Conservation (phyloP, 2,113 vertebrate species). For the Cardinalis cardinalis region DNA sequence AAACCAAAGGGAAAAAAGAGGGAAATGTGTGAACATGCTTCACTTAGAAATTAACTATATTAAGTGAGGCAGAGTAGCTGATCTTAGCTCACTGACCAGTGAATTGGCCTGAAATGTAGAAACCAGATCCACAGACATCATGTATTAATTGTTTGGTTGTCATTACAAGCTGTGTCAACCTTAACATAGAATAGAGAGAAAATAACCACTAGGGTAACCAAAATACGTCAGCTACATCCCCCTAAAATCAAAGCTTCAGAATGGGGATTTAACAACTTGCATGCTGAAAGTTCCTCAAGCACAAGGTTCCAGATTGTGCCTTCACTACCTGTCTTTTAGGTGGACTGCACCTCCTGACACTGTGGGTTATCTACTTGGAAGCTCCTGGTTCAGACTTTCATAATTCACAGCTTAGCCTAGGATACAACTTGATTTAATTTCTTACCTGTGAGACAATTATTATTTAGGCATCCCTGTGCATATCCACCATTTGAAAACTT, state of each 20-base stretch:
- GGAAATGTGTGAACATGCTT: neutral
- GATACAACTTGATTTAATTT: neutral
- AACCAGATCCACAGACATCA: neutral
- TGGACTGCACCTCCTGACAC: neutral
- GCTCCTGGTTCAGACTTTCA: neutral
- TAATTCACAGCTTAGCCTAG: neutral
- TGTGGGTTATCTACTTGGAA: neutral
- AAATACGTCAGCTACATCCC: neutral
- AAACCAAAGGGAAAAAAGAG: accelerated
- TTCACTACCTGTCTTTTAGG: neutral
- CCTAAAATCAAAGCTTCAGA: neutral
- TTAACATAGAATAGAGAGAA: neutral
- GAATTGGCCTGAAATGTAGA: neutral
- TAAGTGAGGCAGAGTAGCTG: neutral
- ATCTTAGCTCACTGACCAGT: neutral
- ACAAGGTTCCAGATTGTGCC: neutral
- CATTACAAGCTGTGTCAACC: neutral
- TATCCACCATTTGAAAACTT: neutral
- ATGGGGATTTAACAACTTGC: neutral
- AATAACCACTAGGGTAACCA: neutral
- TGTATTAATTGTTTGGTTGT: neutral
- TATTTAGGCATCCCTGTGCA: neutral
- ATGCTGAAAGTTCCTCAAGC: accelerated
- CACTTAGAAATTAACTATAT: neutral
- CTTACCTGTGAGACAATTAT: neutral